phyloP scores from a whole-genome alignment of 35 echinoderm and acorn worm species.

The Stichopus chloronotus region DNA sequence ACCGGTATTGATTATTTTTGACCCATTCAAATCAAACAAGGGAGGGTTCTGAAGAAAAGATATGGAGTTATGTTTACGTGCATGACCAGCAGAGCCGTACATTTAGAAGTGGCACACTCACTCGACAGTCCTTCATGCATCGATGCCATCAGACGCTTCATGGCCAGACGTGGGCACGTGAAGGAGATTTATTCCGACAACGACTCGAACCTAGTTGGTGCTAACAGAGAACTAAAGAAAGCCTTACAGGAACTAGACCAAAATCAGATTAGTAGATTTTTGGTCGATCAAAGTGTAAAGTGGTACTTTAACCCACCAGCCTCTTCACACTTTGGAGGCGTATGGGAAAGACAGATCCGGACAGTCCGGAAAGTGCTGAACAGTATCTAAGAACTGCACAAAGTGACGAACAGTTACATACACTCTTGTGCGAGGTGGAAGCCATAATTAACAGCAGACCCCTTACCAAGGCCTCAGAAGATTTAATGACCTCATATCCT shows the following conservation, averaged over 20 bases:
- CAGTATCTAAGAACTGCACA: not conserved
- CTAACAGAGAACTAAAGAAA: no score
- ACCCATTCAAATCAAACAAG: constrained; percentile 61
- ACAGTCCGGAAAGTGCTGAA: not conserved
- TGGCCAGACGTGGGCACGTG: not conserved
- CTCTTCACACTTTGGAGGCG: no score
- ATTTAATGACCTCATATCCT: not conserved
- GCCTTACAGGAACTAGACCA: no score
- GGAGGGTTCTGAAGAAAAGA: constrained; percentile 50
- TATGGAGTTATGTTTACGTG: constrained; percentile 73
- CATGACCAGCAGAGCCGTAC: no score
- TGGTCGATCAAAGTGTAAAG: not conserved
- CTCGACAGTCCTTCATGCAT: constrained; percentile 69
- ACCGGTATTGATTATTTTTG: constrained; percentile 65
- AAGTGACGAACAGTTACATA: not conserved
- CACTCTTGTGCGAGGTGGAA: not conserved
- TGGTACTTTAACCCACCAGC: constrained; percentile 9
- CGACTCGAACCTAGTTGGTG: no score
- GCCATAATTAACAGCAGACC: not conserved
- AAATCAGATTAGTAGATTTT: no score
- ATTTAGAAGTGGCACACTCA: constrained; percentile 61
- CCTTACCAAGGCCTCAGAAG: not conserved
- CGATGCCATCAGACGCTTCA: constrained; percentile 23
- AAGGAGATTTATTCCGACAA: constrained; percentile 69
- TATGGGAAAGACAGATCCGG: not conserved